Percentiles rank a stretch among this genome's conserved stretches.
phyloP scores from a whole-genome alignment of 2,888 invertebrate species.

The Rapana venosa region DNA sequence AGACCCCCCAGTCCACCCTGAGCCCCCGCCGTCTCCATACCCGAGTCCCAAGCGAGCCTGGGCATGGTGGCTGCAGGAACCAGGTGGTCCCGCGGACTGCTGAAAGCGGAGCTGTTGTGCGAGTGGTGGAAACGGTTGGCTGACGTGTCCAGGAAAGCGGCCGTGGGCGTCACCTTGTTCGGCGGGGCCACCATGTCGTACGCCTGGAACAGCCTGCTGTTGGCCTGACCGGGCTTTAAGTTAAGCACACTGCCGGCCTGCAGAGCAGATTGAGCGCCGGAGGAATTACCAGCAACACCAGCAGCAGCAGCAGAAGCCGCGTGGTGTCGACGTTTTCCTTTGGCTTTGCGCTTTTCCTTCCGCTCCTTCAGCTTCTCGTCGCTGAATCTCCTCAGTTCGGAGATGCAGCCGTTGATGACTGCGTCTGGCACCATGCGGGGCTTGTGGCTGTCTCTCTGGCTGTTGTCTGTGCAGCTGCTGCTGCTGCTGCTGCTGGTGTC shows the following conservation, averaged over 20 bases:
- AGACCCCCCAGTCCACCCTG: not conserved
- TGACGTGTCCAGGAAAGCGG: slow-evolving; percentile 58
- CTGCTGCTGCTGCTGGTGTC: not conserved
- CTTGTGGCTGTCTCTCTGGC: slow-evolving; percentile 42
- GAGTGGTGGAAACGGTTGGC: slow-evolving; percentile 65
- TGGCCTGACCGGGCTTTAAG: not conserved
- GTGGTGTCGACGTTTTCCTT: slow-evolving; percentile 47
- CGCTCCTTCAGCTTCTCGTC: slow-evolving; percentile 63
- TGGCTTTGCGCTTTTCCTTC: slow-evolving; percentile 62
- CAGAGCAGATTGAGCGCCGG: not conserved
- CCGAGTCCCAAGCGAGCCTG: not conserved
- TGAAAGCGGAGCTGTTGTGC: slow-evolving; percentile 66
- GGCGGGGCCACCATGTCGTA: slow-evolving; percentile 73
- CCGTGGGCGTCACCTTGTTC: slow-evolving; percentile 68
- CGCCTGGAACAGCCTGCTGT: slow-evolving; percentile 53
- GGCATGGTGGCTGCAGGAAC: slow-evolving; percentile 9
- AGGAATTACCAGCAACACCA: no score
- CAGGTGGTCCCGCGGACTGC: slow-evolving; percentile 53
- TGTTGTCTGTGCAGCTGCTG: slow-evolving; percentile 7
- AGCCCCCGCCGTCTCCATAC: not conserved
- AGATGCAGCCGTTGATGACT: slow-evolving; percentile 70
- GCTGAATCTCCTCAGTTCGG: slow-evolving; percentile 68
- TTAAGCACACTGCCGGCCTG: not conserved
- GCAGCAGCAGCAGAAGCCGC: slow-evolving; percentile 31
- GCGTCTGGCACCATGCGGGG: slow-evolving; percentile 65